Base-by-base conservation (phyloP, 2,888 invertebrate genomes). In the Sericinus montela region DNA sequence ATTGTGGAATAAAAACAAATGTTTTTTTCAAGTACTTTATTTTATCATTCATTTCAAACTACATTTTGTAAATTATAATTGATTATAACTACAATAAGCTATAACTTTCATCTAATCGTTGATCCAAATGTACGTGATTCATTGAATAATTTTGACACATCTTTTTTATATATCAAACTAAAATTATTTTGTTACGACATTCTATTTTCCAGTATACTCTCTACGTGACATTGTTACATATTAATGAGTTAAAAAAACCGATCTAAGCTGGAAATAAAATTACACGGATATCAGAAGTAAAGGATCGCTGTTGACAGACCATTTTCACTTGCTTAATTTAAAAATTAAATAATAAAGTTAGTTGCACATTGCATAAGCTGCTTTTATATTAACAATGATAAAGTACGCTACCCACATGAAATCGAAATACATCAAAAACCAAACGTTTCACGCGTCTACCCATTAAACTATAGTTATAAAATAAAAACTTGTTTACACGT, bases 51-150 rank as follows among this genome's bases (percentile, higher is more conserved):
- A 83, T 80, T 85, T 86, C 84, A 88, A 87, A 88, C 87, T 88
- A 88, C 87, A 86, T 81, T 78, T 83, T 83, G 81, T 80, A 83
- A 82, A 87, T 83, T 83, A 85, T 81, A 80, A 75, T 84, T 81
- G 84, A 83, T 85, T 86, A 86, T 82, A 83, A 85, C 85, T 88
- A 88, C 80, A 66, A 69, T 82, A 88, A 84, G 86, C 88, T 87
- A 85, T 85, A 81, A 78, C 60, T 76, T 82, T 83, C 78, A 84
- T 70, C 82, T 84, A 84, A 77, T 66, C 69, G 72, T 76, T 73
- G 71, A 76, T 67, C 71, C 67, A 67, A 74, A 76, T 68, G 78
- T 80, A 84, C 62, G 60, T 67, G 62, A 65, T 63, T 67, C 72
- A 68, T 69, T 69, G 74, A 75, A 81, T 75, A 76, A 70, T 79